A percentile compares a stretch with the other conserved stretches of the same genome.
phyloP scores from a whole-genome alignment of 2,113 vertebrate species.

The western clawed frog (Xenopus tropicalis) region DNA sequence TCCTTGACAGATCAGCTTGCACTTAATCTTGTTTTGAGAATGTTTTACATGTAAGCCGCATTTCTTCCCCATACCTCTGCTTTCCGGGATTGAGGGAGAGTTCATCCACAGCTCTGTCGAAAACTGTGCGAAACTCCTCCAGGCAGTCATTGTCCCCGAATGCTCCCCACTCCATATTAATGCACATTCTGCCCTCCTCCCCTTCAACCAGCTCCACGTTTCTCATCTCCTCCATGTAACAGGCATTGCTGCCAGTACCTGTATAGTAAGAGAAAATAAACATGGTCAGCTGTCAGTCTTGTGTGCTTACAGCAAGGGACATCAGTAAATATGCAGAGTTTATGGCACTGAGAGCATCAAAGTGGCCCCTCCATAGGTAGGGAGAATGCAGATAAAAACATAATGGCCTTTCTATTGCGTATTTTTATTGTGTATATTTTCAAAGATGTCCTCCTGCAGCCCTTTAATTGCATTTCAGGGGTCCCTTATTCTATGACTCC shows the following conservation, averaged over 20 bases:
- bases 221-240: constrained; percentile 97
- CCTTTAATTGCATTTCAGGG: too few species aligned
- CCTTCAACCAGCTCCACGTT: constrained; percentile 89
- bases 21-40: neutral
- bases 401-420: too few species aligned
- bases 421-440: too few species aligned
- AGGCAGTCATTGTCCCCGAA: constrained; percentile 87
- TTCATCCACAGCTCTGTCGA: constrained; percentile 80
- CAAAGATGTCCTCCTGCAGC: too few species aligned
- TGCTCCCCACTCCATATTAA: constrained; percentile 97
- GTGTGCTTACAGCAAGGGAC: too few species aligned
- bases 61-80: constrained; percentile 75
- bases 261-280: neutral
- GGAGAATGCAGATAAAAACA: too few species aligned
- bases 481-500: too few species aligned
- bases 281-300: neutral
- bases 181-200: constrained; percentile 85
- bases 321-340: too few species aligned
- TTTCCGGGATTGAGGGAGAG: constrained; percentile 79
- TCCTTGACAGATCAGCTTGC: neutral
- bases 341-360: too few species aligned
- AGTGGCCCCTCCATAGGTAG: too few species aligned
- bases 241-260: constrained; percentile 93
- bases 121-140: constrained; percentile 79
- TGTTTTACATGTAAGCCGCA: neutral